Base-by-base conservation (phyloP, 2,888 invertebrate genomes). In the Leptopterna dolabrata region DNA sequence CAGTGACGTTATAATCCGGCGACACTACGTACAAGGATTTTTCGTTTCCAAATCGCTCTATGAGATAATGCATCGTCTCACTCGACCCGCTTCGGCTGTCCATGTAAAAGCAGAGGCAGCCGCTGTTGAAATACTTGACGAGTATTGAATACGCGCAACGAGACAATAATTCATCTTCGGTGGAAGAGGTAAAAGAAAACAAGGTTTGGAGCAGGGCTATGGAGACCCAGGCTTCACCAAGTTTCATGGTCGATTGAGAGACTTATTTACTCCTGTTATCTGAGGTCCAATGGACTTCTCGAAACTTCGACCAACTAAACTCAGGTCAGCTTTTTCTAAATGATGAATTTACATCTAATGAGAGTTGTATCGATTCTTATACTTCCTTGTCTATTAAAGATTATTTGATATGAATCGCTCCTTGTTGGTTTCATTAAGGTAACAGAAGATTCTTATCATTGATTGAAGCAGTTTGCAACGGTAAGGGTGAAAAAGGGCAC, bases 91-190 rank as follows among this genome's bases (percentile, higher is more conserved):
- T 30, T 0, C 70, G 9, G 36, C 6, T 19, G 45, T 85, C 73
- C 41, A 29, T 24, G 30, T 73, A 45, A n/a, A 85, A 85, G 29
- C 85, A 85, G 16, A 73, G 36, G 51, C 85, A 85, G 0, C 73
- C 47, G 51, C 24, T 24, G 1, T 45, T 43, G 45, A 85, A 85
- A 76, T 73, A 29, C 43, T 29, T 55, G 19, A 24, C 6, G 19
- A 83, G 70, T n/a, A 83, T 43, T 7, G 70, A 63, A 16, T 83
- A 70, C 63, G 71, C 29, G 51, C 30, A 73, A 55, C 11, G 16
- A 16, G 7, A 19, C n/a, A 55, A 55, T 63, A 63, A 63, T 24
- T 63, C 63, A 63, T 6, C 63, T 13, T 19, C 9, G 0, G 9
- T 63, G n/a, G 63, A 63, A 24, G 24, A 24, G 6, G 63, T 4